Evolutionary conservation across 2,888 invertebrate genomes (phyloP).

Genomic region (Hypomecis atomaria): DNA sequence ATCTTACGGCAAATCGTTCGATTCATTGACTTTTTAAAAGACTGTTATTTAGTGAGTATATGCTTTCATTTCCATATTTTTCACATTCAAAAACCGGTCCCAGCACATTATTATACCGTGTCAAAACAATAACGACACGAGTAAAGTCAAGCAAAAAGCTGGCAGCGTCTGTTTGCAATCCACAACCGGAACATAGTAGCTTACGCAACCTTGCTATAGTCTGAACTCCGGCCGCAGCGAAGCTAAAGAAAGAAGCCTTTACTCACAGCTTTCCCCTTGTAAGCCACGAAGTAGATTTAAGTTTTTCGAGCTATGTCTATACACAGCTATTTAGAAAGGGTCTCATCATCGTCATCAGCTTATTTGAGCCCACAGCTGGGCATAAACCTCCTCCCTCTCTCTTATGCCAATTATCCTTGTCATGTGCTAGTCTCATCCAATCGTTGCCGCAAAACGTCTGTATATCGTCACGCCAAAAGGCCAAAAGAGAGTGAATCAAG

Average conservation of each 20-base stretch:
- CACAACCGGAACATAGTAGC: conserved; percentile 11
- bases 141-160: conserved; percentile 6
- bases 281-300: too few species aligned
- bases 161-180: conserved; percentile 7
- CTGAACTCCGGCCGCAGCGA: neutral
- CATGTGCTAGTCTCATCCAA: too few species aligned
- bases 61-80: conserved; percentile 15
- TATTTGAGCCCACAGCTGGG: too few species aligned
- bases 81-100: conserved; percentile 11
- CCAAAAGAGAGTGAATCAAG: too few species aligned
- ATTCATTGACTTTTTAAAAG: neutral
- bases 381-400: too few species aligned
- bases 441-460: too few species aligned
- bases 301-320: too few species aligned
- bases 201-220: conserved; percentile 10
- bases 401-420: too few species aligned
- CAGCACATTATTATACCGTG: neutral
- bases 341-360: too few species aligned
- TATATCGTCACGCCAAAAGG: too few species aligned
- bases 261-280: neutral
- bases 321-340: too few species aligned
- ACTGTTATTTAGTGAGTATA: neutral
- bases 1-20: neutral
- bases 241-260: neutral
- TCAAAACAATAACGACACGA: conserved; percentile 8